These are phyloP conservation scores for Rhaphigaster nebulosa DNA, from an alignment of 2,888 invertebrate species.

Conservation along the genomic window DNA sequence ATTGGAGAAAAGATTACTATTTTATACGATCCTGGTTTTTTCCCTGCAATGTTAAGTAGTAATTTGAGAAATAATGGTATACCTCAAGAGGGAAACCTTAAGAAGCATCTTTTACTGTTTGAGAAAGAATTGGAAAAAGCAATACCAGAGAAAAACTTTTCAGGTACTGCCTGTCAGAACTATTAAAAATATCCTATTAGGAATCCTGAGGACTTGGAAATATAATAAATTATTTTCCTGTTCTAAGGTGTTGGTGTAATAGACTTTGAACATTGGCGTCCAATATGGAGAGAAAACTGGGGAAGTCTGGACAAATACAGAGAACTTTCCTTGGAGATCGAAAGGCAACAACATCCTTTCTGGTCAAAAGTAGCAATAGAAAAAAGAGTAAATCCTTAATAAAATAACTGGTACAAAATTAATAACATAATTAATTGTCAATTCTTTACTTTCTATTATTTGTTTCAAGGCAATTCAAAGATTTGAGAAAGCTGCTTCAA, in stretches of 20 bases:
- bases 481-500: constrained; percentile 75
- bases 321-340: constrained; percentile 76
- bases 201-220: neutral
- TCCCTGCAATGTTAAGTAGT: constrained; percentile 67
- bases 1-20: constrained; percentile 78
- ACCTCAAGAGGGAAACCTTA: constrained; percentile 80
- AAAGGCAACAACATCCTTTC: constrained; percentile 75
- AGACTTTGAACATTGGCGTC: constrained; percentile 89
- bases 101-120: constrained; percentile 75
- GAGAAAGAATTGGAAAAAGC: constrained; percentile 72
- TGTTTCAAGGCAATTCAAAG: constrained; percentile 72
- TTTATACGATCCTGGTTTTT: constrained; percentile 79
- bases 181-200: neutral
- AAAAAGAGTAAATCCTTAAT: constrained; percentile 70
- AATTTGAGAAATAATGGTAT: constrained; percentile 79
- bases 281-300: constrained; percentile 82
- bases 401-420: neutral
- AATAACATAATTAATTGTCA: neutral
- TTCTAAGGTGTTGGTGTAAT: constrained; percentile 81
- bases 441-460: neutral
- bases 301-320: constrained; percentile 78
- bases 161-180: constrained; percentile 69
- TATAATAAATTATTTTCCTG: constrained; percentile 27
- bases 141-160: constrained; percentile 75
- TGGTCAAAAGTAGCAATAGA: constrained; percentile 74